phyloP scores from a whole-genome alignment of 2,888 invertebrate species.

The Epinotia nisella region DNA sequence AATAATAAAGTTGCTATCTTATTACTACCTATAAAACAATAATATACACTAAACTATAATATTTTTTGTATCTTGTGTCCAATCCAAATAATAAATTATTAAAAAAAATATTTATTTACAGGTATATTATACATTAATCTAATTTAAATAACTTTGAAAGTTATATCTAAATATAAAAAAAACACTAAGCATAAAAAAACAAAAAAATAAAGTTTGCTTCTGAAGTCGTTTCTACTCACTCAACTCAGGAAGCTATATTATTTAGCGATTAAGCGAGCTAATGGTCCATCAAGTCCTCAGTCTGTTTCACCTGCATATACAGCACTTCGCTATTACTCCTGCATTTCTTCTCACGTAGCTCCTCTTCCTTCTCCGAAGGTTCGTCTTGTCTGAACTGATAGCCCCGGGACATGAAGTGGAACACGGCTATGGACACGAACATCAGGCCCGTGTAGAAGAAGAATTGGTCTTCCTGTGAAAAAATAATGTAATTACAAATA shows the following conservation, averaged over 20 bases:
- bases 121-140: too few species aligned
- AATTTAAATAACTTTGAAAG: too few species aligned
- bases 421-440: conserved; percentile 88
- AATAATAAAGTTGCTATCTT: not conserved
- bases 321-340: conserved; percentile 64
- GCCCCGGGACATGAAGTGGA: conserved; percentile 79
- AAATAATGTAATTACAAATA: too few species aligned
- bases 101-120: too few species aligned
- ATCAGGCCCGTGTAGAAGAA: conserved; percentile 92
- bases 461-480: conserved; percentile 88
- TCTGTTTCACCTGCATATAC: conserved; percentile 65
- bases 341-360: conserved; percentile 40
- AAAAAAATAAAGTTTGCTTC: too few species aligned
- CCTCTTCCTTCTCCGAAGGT: conserved; percentile 41
- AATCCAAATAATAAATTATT: too few species aligned
- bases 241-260: too few species aligned
- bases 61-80: too few species aligned
- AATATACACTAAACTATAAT: not conserved
- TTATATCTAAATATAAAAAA: too few species aligned
- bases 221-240: too few species aligned
- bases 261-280: too few species aligned
- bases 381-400: conserved; percentile 57
- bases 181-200: too few species aligned
- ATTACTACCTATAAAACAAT: not conserved
- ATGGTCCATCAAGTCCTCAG: conserved; percentile 64